Evolutionary conservation across 2,797 vertebrate species (phyloP).

Genomic region (Masticophis lateralis): DNA sequence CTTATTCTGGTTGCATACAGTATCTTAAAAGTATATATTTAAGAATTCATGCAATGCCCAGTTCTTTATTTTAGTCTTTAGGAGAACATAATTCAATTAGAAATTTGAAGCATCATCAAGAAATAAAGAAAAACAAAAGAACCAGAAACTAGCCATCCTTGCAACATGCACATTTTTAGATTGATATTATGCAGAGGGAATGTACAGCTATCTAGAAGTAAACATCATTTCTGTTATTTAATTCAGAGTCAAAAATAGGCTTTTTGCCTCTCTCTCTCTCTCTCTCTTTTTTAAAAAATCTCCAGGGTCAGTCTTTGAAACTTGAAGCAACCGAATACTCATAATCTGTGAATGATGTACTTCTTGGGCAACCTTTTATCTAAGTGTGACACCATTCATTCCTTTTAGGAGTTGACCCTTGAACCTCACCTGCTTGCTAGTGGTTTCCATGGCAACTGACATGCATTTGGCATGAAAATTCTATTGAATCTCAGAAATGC

Average conservation of each 20-base stretch:
- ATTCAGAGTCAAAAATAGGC: conserved; percentile 39
- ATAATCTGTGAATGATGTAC: conserved; percentile 45
- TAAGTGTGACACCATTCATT: conserved; percentile 57
- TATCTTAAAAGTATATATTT: background rate
- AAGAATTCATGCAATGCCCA: background rate
- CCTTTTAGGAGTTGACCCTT: conserved; percentile 57
- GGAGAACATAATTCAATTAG: conserved; percentile 7
- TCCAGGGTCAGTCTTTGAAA: conserved; percentile 24
- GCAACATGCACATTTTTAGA: background rate
- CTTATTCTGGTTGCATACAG: background rate
- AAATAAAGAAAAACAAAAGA: background rate
- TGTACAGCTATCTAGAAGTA: conserved; percentile 28
- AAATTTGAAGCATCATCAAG: background rate
- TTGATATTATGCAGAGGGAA: background rate
- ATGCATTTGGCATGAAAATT: conserved; percentile 47
- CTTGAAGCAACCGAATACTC: conserved; percentile 12
- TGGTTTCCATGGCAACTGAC: conserved; percentile 67
- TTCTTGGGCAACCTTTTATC: conserved; percentile 55
- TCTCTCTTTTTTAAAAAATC: background rate
- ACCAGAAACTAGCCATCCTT: background rate
- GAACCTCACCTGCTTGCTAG: conserved; percentile 56
- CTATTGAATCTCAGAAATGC: conserved; percentile 43
- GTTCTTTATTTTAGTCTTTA: background rate
- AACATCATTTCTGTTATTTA: background rate
- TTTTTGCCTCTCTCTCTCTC: background rate